Conservation (phyloP, 2,888 invertebrate genomes). For the Cyaniris semiargus region DNA sequence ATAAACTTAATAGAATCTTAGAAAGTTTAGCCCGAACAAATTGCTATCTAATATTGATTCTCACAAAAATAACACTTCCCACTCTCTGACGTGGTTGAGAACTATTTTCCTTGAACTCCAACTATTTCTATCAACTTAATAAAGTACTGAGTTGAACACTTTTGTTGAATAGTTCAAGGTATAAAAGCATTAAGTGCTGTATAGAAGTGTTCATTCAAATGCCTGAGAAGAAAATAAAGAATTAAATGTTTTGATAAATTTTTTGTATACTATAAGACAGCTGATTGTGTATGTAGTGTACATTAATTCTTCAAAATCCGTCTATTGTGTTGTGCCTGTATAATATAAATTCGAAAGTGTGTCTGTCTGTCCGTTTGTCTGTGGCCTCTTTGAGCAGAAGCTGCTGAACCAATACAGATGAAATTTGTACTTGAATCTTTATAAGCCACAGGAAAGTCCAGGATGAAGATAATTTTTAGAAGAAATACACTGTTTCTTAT, state of each 20-base stretch:
- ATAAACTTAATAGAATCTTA: background rate
- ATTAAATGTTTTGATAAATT: background rate
- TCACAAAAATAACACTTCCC: slow-evolving; percentile 10
- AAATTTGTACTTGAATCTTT: too few species aligned
- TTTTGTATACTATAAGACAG: too few species aligned
- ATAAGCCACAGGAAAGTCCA: too few species aligned
- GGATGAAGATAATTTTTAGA: too few species aligned
- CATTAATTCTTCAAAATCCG: too few species aligned
- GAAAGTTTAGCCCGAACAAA: background rate
- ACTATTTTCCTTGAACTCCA: slow-evolving; percentile 12
- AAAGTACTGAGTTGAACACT: background rate
- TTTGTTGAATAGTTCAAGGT: background rate
- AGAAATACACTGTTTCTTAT: too few species aligned
- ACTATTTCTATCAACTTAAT: slow-evolving; percentile 19
- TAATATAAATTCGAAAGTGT: too few species aligned
- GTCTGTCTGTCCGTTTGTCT: too few species aligned
- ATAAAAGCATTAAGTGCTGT: background rate
- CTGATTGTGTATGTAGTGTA: too few species aligned
- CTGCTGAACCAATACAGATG: too few species aligned
- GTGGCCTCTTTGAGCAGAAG: too few species aligned
- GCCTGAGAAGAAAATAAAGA: background rate
- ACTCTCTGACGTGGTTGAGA: background rate
- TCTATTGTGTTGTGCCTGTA: too few species aligned
- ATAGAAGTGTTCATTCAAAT: background rate
- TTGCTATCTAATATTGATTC: slow-evolving; percentile 14